A percentile compares a stretch with the other conserved stretches of the same genome.
These are phyloP conservation scores for Sparidentex hasta DNA, from an alignment of 2,797 vertebrate species.

Conservation along the genomic window DNA sequence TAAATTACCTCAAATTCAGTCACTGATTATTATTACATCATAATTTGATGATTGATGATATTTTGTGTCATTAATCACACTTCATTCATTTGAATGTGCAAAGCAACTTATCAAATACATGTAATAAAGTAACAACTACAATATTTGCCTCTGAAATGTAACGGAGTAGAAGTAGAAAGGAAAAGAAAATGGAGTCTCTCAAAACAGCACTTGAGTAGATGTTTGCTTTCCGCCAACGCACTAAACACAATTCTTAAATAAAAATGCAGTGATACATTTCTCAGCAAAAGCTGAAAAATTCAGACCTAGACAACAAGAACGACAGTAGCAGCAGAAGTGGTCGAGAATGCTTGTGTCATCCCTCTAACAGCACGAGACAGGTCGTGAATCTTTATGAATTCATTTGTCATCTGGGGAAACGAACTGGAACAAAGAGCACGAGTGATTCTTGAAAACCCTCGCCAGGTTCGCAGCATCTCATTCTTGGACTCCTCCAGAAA, in stretches of 20 bases:
- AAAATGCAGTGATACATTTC: neutral
- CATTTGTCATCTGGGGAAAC: slow-evolving; percentile 42
- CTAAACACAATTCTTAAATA: neutral
- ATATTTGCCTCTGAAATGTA: no score
- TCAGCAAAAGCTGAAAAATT: neutral
- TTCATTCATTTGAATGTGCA: no score
- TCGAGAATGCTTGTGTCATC: neutral
- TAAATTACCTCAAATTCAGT: no score
- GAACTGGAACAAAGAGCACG: slow-evolving; percentile 28
- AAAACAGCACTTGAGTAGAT: no score
- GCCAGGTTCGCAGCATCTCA: neutral
- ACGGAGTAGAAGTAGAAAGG: no score
- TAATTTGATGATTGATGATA: no score
- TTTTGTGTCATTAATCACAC: no score
- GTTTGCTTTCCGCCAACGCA: no score
- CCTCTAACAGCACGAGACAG: slow-evolving; percentile 20
- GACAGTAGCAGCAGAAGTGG: neutral
- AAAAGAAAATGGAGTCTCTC: no score
- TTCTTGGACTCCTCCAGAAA: slow-evolving; percentile 35
- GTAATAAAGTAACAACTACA: no score
- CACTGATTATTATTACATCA: no score
- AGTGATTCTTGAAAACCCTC: slow-evolving; percentile 1
- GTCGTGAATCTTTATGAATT: slow-evolving; percentile 16
- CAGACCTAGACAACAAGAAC: neutral
- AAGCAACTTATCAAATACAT: no score